Percentiles rank a stretch among this genome's conserved stretches.
Conservation (phyloP, 2,113 vertebrate genomes). For the Grus americana region DNA sequence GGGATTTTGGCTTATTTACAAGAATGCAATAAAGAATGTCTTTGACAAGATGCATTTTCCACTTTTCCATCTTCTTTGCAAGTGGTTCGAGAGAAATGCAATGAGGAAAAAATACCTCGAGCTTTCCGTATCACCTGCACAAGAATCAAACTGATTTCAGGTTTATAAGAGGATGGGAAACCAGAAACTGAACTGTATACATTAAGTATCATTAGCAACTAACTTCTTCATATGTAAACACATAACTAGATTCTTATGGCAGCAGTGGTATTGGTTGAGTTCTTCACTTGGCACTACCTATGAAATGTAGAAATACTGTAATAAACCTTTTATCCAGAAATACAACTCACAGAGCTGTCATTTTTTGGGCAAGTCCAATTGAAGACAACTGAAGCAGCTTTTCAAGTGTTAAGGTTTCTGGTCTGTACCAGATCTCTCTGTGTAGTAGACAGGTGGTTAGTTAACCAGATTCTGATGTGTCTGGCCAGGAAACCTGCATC, state of each 20-base stretch:
- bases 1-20: neutral
- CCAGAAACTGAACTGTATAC: neutral
- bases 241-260: neutral
- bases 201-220: neutral
- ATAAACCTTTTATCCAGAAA: neutral
- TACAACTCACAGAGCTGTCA: neutral
- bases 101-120: neutral
- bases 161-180: neutral
- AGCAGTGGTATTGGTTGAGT: neutral
- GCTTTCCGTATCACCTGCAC: neutral
- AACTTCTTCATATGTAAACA: no score
- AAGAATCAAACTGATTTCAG: neutral
- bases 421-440: neutral
- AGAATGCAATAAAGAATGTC: neutral
- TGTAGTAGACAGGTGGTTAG: neutral
- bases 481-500: no score
- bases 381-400: neutral
- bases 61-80: neutral
- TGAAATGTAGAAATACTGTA: neutral
- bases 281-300: neutral
- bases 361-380: neutral
- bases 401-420: neutral
- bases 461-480: neutral
- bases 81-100: neutral
- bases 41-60: neutral